Evolutionary conservation across 1,140 invertebrate genomes (phyloP), one percentile per base, ranked within the genome.

Genomic region (Lepeophtheirus salmonis): DNA sequence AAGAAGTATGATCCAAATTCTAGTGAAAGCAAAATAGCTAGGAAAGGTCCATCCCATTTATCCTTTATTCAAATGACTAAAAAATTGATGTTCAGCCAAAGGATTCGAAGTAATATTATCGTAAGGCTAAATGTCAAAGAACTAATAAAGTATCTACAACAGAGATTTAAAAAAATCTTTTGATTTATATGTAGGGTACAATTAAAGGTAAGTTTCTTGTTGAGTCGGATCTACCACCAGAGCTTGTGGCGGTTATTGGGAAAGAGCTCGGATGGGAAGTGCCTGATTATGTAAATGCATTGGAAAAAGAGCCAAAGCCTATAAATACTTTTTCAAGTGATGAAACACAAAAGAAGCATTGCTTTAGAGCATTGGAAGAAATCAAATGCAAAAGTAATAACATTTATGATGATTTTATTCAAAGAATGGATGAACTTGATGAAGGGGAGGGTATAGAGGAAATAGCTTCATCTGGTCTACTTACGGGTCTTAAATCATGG

Each of bases 391-490:
- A n/a, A 6, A n/a, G 6, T 6, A n/a, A 41, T 41, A 41, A 41
- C n/a, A 6, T n/a, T n/a, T 41, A 41, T 41, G 30, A n/a, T 10
- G 30, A n/a, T n/a, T 41, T 41, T 41, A 10, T 41, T 6, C 6
- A 41, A n/a, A 6, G 30, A 6, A 41, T 41, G 30, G 60, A 68
- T 67, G 14, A 51, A 48, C n/a, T 65, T 30, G 26, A 55, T 17
- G 26, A 64, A 50, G 24, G 50, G 53, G 51, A 41, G 30, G 30
- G 30, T n/a, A 41, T 41, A 41, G 30, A 41, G 30, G 30, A 41
- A 41, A 41, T 41, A 41, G 30, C 30, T 41, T 6, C 54, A 41
- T 25, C 18, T 26, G 52, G 30, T 4, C 50, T 61, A 14, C 6
- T 56, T 17, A 24, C 23, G 24, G 52, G 25, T 50, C 30, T 25